Evolutionary conservation across 2,797 vertebrate species (phyloP), one percentile per base, ranked within the genome.

Genomic region (Varecia variegata): DNA sequence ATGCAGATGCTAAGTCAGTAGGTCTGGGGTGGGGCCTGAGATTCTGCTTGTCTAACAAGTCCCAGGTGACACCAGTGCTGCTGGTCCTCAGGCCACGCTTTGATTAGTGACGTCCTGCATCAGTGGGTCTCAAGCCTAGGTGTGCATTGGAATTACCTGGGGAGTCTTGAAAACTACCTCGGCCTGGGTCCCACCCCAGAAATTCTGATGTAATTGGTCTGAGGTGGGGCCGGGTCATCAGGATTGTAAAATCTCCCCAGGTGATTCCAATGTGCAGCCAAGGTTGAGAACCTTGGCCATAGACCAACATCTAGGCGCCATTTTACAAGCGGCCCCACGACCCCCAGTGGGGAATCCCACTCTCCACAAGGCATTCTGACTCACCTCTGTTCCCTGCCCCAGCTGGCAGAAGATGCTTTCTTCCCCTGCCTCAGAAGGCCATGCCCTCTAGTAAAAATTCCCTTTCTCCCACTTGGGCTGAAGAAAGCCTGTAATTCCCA

Each of bases 361-460:
- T 92, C 80, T 93, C 76, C 71, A 45, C 32, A 62, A 88, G 85
- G 60, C 14, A 17, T 77, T 82, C 96, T 96, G 93, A 93, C 74
- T 94, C 84, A 81, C 74, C 71, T 92, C 70, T 23, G 5, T 83
- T 77, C 92, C 83, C 87, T 89, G 77, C 76, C 80, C 81, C 87
- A 96, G 80, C 81, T 88, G 79, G 89, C 82, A 93, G 71, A 93
- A 88, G 93, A 82, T 30, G 80, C 50, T 71, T 92, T 93, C 95
- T 93, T 68, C 82, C 30, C 60, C 83, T 35, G 58, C 67, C 71
- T 94, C 81, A 71, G 88, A 97, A 95, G 90, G 93, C 76, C 92
- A 62, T 73, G 87, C n/a, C 92, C 94, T 89, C 95, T 95, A 89
- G 95, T 96, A 94, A 96, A 97, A 96, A 88, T 92, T 90, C 81